These are phyloP conservation scores for Syrrhaptes paradoxus DNA, from an alignment of 2,113 vertebrate species.

Conservation along the genomic window DNA sequence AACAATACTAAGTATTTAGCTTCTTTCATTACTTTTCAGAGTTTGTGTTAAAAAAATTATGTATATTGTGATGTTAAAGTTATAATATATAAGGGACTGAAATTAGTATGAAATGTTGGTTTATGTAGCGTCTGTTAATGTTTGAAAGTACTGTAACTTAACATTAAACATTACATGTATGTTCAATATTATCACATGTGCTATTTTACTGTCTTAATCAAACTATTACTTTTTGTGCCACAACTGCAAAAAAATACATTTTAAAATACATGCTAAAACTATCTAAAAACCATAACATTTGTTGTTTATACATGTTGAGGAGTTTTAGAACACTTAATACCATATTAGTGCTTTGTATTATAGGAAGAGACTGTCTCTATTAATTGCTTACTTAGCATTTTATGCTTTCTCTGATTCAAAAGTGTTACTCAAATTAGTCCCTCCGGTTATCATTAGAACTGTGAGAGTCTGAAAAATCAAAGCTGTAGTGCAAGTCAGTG, in stretches of 20 bases:
- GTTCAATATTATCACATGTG: neutral
- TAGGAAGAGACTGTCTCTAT: neutral
- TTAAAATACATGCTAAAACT: neutral
- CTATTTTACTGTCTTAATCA: neutral
- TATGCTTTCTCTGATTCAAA: conserved; percentile 38
- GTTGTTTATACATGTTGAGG: neutral
- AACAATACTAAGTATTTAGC: neutral
- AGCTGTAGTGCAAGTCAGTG: conserved; percentile 22
- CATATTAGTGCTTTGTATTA: neutral
- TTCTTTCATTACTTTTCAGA: neutral
- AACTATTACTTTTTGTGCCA: neutral
- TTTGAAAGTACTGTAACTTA: neutral
- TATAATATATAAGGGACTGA: neutral
- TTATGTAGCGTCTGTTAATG: neutral
- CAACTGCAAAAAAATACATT: neutral
- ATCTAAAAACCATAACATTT: neutral
- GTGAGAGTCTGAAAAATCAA: conserved; percentile 53
- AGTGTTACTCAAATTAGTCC: conserved; percentile 51
- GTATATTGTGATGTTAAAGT: neutral
- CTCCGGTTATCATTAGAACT: conserved; percentile 57
- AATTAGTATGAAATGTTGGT: neutral
- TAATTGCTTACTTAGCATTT: conserved; percentile 40
- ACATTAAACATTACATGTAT: neutral
- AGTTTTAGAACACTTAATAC: neutral
- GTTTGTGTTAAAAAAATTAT: neutral